phyloP scores from a whole-genome alignment of 2,113 vertebrate genomes.

The Notothenia rossii region DNA sequence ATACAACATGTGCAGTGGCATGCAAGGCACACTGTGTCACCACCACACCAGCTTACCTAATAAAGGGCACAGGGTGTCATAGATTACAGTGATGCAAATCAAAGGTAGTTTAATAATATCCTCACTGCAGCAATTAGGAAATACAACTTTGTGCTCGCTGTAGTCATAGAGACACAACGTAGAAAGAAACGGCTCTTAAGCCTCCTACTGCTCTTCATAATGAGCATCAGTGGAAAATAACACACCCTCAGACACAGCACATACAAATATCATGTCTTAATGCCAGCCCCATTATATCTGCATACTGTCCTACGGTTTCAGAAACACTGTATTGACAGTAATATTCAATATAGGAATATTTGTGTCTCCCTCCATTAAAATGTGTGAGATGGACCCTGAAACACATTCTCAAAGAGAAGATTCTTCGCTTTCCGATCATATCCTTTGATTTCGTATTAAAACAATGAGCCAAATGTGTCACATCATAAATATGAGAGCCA shows the following conservation, averaged over 20 bases:
- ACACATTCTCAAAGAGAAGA: no score
- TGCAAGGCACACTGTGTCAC: conserved; percentile 42
- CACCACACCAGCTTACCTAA: conserved; percentile 39
- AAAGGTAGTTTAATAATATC: conserved; percentile 57
- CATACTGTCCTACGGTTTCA: background rate
- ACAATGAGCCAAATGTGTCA: no score
- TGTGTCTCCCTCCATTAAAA: no score
- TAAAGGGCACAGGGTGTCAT: conserved; percentile 43
- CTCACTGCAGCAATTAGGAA: conserved; percentile 56
- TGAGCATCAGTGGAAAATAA: conserved; percentile 23
- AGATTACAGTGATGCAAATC: conserved; percentile 58
- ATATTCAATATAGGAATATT: background rate
- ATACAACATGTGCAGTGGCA: background rate
- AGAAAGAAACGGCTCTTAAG: conserved; percentile 18
- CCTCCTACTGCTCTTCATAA: conserved; percentile 22
- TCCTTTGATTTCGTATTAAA: no score
- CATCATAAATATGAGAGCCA: no score
- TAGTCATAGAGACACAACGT: conserved; percentile 47
- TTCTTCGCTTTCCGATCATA: no score
- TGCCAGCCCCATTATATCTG: background rate
- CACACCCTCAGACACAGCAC: background rate
- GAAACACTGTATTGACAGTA: background rate
- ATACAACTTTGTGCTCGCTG: conserved; percentile 26
- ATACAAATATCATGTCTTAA: background rate
- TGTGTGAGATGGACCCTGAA: no score